phyloP scores from a whole-genome alignment of 2,113 vertebrate genomes.

The Pomatostomus ruficeps region DNA sequence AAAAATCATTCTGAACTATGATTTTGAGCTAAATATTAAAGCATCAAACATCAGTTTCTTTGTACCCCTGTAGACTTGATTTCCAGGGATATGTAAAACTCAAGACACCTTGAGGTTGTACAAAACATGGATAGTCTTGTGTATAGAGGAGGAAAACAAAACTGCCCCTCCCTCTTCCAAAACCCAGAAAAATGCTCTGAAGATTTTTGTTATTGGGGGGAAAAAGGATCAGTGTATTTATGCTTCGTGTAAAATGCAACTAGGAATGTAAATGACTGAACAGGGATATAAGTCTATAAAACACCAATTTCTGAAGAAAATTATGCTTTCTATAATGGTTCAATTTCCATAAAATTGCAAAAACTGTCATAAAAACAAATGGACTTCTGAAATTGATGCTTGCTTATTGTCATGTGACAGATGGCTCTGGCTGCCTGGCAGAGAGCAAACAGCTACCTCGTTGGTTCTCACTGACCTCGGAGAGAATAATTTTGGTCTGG shows the following conservation, averaged over 20 bases:
- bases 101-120: background rate
- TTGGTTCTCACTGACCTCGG: background rate
- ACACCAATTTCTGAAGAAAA: conserved; percentile 2
- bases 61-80: background rate
- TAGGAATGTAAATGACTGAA: conserved; percentile 11
- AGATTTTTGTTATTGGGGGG: background rate
- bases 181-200: background rate
- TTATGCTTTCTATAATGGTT: conserved; percentile 6
- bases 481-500: background rate
- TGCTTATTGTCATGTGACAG: conserved; percentile 10
- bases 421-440: background rate
- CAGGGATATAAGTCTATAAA: conserved; percentile 19
- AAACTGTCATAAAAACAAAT: conserved; percentile 9
- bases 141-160: background rate
- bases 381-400: background rate
- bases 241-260: background rate
- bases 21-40: background rate
- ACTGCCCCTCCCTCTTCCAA: background rate
- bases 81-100: background rate
- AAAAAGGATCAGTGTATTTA: background rate
- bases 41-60: background rate
- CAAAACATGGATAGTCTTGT: background rate
- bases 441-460: background rate
- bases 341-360: conserved; percentile 21
- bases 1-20: background rate